phyloP scores from a whole-genome alignment of 1,140 invertebrate species.

The Caenorhabditis inopinata region DNA sequence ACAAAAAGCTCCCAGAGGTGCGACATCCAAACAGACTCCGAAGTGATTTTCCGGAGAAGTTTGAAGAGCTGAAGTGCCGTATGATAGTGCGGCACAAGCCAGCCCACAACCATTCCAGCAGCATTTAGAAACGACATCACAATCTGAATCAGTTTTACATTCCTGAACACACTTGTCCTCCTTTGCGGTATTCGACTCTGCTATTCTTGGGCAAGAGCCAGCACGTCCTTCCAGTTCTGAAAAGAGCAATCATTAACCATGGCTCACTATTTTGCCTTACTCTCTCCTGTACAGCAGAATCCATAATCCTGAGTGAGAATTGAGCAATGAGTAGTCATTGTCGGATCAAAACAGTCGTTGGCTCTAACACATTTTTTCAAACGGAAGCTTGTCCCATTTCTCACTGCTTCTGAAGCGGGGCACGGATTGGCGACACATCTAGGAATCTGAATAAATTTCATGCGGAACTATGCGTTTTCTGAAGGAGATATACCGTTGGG shows the following conservation, averaged over 20 bases:
- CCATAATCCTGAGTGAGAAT: neutral
- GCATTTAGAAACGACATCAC: slow-evolving; percentile 40
- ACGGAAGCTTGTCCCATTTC: neutral
- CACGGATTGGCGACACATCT: slow-evolving; percentile 56
- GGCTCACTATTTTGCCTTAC: neutral
- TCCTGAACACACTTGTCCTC: slow-evolving; percentile 34
- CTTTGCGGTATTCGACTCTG: neutral
- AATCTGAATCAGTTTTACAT: slow-evolving; percentile 52
- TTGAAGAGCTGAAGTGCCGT: slow-evolving; percentile 23
- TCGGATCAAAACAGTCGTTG: neutral
- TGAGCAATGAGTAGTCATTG: slow-evolving; percentile 1
- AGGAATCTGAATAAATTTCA: slow-evolving; percentile 52
- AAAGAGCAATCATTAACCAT: neutral
- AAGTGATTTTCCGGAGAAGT: neutral
- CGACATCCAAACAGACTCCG: slow-evolving; percentile 44
- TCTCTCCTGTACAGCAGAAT: neutral
- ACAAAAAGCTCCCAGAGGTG: slow-evolving; percentile 47
- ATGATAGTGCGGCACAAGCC: slow-evolving; percentile 36
- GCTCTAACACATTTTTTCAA: neutral
- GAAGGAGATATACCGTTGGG: slow-evolving; percentile 19
- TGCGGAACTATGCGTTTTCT: slow-evolving; percentile 51
- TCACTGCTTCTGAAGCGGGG: slow-evolving; percentile 36
- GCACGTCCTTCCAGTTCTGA: slow-evolving; percentile 37
- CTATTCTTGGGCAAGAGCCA: slow-evolving; percentile 50
- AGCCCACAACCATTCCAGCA: slow-evolving; percentile 49